Base-by-base conservation (phyloP, 2,113 vertebrate genomes). In the Aspidoscelis tigris region DNA sequence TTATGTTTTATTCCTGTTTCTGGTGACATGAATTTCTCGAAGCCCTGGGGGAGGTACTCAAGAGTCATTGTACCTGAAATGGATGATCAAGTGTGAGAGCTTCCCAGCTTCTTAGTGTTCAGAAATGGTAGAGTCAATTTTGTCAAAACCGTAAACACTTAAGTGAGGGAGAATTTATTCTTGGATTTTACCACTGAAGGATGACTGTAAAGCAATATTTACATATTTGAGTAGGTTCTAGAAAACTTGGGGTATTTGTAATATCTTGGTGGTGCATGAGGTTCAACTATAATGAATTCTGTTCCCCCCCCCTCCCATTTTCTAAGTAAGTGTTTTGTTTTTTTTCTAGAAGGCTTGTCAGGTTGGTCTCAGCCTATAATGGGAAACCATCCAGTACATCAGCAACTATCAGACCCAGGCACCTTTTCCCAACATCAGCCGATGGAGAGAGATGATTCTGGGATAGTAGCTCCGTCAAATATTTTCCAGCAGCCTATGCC, bases 301-400 rank as follows among this genome's bases (percentile, higher is more conserved):
- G 50, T 69, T 44, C 7, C 66, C 14, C 18, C 33, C 21, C 18
- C 66, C 14, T 18, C 33, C 21, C 18, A 3, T 12, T 85, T 47
- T 53, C 55, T 85, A 80, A 83, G 73, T 5, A 65, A 78, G 50
- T 50, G 26, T 21, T 83, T 83, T 73, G 93, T 89, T 84, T 87
- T 84, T 73, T 92, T 90, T 95, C 84, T 94, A 99, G 98, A 99
- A 94, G 97, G 97, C 4, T 96, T 99, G 95, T 98, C 99, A 1
- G 98, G 98, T 93, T 99, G 99, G 99, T 99, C 99, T 68, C 99
- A 99, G 92, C 98, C 98, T 61, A 94, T 99, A 92, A 97, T 99
- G 96, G 97, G 97, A 92, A 98, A 97, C 86, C 99, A 99, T 88
- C 96, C 98, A 76, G 97, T 99, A 93, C 98, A 98, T 95, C 98